Evolutionary conservation across 2,113 vertebrate genomes (phyloP), one percentile per base, ranked within the genome.

Genomic region (Cyanistes caeruleus): DNA sequence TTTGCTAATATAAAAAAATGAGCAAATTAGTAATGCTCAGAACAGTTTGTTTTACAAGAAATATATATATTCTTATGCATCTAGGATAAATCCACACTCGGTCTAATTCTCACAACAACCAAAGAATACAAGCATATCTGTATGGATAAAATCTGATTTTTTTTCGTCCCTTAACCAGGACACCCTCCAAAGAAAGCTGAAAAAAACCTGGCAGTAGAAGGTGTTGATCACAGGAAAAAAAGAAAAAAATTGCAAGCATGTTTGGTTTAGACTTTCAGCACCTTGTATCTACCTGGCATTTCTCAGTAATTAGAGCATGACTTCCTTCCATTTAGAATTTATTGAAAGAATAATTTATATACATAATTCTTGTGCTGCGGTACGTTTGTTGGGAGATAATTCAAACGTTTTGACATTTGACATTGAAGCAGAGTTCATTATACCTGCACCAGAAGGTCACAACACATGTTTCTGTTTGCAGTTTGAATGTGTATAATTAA

Each of bases 101-200:
- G n/a, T 17, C 49, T 69, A 41, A 33, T 62, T 44, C 5, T 52
- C 37, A n/a, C 13, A 64, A n/a, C 18, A 39, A 25, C 4, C n/a
- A 62, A 69, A 37, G 24, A 20, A 41, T 73, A 56, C 41, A 60
- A 48, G 6, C 48, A 22, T 44, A 58, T n/a, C 13, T 28, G 4
- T 37, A 46, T 13, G 10, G 10, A 79, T 33, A 60, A 84, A 92
- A 43, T 59, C 31, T n/a, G 23, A 18, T 4, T 15, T 73, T 39
- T 55, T 77, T 70, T 13, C 11, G 22, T 82, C 35, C 18, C 15
- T 2, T 41, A 56, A 33, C 35, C 69, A 76, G 28, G 76, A 65
- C 0, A 0, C 7, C 5, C 21, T n/a, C 25, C 25, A 70, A 59
- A 75, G 27, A 91, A 70, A n/a, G 12, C 28, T 55, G 14, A 15